Evolutionary conservation across 2,888 invertebrate genomes (phyloP), one percentile per base, ranked within the genome.

Genomic region (Caradrina clavipalpis): DNA sequence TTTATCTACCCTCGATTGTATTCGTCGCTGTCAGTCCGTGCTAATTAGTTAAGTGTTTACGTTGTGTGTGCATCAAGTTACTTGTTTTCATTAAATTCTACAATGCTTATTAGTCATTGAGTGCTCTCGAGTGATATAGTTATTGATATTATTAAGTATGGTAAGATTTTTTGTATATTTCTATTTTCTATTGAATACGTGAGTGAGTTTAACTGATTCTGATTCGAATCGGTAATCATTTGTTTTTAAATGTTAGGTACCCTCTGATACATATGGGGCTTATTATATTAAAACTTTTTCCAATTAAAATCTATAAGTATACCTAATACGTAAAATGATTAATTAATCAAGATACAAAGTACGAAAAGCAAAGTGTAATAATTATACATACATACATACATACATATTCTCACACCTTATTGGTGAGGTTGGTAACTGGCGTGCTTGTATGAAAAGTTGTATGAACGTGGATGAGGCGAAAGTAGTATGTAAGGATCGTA

Each of bases 1-100:
- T 64, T 76, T 76, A 78, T 78, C 75, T 81, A 81, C 80, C 80
- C 68, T 69, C 81, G 17, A 69, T 72, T 49, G 22, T 59, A 58
- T 69, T 59, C 11, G 31, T 58, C 31, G 62, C 45, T 54, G 61
- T 62, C 69, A 81, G 22, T 68, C 35, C 17, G 19, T 11, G 21
- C 17, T 63, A 54, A 66, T 72, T 70, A 61, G 62, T 63, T 8
- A 50, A 50, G 58, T 61, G 58, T 63, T 65, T 63, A 21, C 22
- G 35, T 63, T 56, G 56, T 49, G 31, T 31, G 15, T 53, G 26
- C 26, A 53, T 58, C 3, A 53, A 56, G 56, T 31, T 61, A 31
- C 8, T 55, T 54, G 35, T 62, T 62, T 19, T 26, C 10, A 7
- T 47, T n/a, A 15, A n/a, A 47, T 69, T 59, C 17, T 13, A 69